phyloP scores from a whole-genome alignment of 2,797 vertebrate species.

The Rachycentron canadum region DNA sequence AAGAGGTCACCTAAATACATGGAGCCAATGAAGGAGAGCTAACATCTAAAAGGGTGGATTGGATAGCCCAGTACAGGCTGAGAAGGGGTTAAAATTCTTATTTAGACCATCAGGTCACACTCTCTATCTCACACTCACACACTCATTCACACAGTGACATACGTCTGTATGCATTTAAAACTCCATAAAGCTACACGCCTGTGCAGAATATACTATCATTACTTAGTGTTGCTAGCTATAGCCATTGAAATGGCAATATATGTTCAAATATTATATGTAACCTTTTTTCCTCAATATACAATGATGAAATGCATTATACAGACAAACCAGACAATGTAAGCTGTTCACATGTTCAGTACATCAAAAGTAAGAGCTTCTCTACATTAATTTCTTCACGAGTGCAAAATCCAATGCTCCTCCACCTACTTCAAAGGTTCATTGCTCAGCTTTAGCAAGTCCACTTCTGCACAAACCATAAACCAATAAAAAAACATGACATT shows the following conservation, averaged over 20 bases:
- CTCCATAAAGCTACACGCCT: constrained; percentile 93
- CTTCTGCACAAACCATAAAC: constrained; percentile 90
- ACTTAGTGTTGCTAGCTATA: constrained; percentile 97
- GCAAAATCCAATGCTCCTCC: constrained; percentile 97
- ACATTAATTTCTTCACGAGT: constrained; percentile 96
- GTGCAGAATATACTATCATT: constrained; percentile 93
- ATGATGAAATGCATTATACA: constrained; percentile 95
- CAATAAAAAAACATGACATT: constrained; percentile 78
- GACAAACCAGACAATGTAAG: constrained; percentile 96
- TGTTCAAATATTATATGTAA: constrained; percentile 92
- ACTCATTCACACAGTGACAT: constrained; percentile 73
- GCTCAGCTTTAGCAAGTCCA: constrained; percentile 88
- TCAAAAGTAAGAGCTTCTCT: constrained; percentile 92
- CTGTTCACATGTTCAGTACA: constrained; percentile 93
- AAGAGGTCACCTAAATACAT: constrained; percentile 94
- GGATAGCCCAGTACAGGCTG: constrained; percentile 89
- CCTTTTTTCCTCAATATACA: constrained; percentile 93
- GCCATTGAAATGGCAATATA: constrained; percentile 90
- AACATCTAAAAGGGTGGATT: constrained; percentile 90
- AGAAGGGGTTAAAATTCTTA: constrained; percentile 87
- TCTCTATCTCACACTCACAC: constrained; percentile 14
- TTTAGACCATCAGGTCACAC: constrained; percentile 79
- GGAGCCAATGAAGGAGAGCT: constrained; percentile 92
- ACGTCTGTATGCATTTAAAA: constrained; percentile 90
- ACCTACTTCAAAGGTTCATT: constrained; percentile 88